Base-by-base conservation (phyloP, 2,113 vertebrate genomes). In the Hippocampus mohnikei region DNA sequence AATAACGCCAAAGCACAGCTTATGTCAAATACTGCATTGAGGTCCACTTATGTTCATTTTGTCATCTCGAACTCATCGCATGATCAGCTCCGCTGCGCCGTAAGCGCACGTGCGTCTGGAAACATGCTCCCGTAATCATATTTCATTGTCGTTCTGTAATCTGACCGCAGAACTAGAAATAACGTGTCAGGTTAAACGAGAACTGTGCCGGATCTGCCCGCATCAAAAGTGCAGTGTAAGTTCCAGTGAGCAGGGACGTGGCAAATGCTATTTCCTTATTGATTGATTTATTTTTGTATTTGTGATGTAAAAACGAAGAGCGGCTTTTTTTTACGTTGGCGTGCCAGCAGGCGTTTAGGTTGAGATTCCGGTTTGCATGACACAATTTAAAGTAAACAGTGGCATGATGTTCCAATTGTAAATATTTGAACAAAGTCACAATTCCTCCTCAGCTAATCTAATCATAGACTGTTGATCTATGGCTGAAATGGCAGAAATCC, bases 331-430 rank as follows among this genome's bases (percentile, higher is more conserved):
- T 8, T 29, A 33, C 5, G 8, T 33, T 33, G 25, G 6, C 20
- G 18, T 18, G n/a, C 8, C 33, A 44, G 21, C 37, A 25, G 11
- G 21, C 7, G 15, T 60, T 33, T 33, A 18, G 6, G 29, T 20
- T 20, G 58, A 9, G 21, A 23, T 44, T 42, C 21, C 11, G 40
- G 4, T 23, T 64, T 23, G 23, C 11, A 8, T 44, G 62, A 44
- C 62, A 44, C 20, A n/a, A 23, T 42, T 41, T 42, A 10, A 63
- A 63, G 62, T 44, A 41, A 44, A 64, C 62, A 64, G 62, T 42
- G n/a, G 5, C 62, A 8, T 42, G 40, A 64, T 44, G 62, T 64
- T 64, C 21, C 62, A 64, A 64, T 9, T 64, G 61, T 64, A 42
- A 64, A 64, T 64, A 64, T 64, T 64, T 41, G 56, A 29, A 27